Conservation (phyloP, 2,113 vertebrate species). For the western clawed frog (Xenopus tropicalis) region UCB_Xtro_10.0 CM004445.2:11132501-11133000, state of each 20-base stretch:
- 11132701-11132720: slow-evolving; percentile 31
- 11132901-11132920: slow-evolving; percentile 52
- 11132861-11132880: slow-evolving; percentile 53
- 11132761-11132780: slow-evolving; percentile 44
- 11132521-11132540: too few species aligned
- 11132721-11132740: neutral
- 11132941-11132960: slow-evolving; percentile 41
- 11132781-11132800: slow-evolving; percentile 47
- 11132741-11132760: slow-evolving; percentile 50
- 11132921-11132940: slow-evolving; percentile 52
- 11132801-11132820: slow-evolving; percentile 53
- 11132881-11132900: slow-evolving; percentile 46
- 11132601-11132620: too few species aligned
- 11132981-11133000: neutral
- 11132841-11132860: slow-evolving; percentile 54
- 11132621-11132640: too few species aligned
- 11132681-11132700: slow-evolving; percentile 11
- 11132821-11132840: slow-evolving; percentile 52
- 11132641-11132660: too few species aligned
- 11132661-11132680: too few species aligned
- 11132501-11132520: too few species aligned
- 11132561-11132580: too few species aligned
- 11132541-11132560: too few species aligned
- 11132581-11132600: too few species aligned
- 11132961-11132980: slow-evolving; percentile 45